Base-by-base conservation (phyloP, 2,888 invertebrate genomes). In the Cheilosia pagana region DNA sequence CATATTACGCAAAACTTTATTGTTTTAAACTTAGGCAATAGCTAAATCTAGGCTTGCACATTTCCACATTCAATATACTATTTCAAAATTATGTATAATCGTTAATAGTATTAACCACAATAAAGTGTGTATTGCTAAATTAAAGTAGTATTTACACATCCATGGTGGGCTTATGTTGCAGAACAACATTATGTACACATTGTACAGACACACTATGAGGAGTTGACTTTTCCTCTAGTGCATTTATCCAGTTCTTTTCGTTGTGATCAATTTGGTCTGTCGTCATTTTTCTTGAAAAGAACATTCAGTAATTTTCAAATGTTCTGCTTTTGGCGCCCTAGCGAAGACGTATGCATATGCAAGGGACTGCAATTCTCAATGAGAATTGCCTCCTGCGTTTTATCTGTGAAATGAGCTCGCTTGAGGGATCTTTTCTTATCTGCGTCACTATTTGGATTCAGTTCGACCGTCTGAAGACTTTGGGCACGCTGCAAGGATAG, bases 401-500 rank as follows among this genome's bases (percentile, higher is more conserved):
- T 89, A 16, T 88, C 88, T 68, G 90, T 89, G 35, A 90, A 90
- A 60, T 92, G 91, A 1, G 91, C 87, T 6, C 92, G 89, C 78
- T 92, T 92, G 78, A 91, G 88, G 35, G 91, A 90, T 23, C 92
- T 89, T 78, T 92, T 92, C 12, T 90, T 90, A n/a, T 92, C 92
- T 14, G 87, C 86, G 31, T 90, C 90, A n/a, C 86, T 72, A 82
- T 87, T 88, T 1, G 89, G 88, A 82, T 88, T 88, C 45, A 91
- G 83, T 78, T 92, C 91, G 7, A 96, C 94, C 0, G 96, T 96
- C 89, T 96, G 96, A 60, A 96, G 93, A 90, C 96, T 97, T 85
- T 96, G 95, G 0, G 97, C 96, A 88, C 96, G 94, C 89, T 97
- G 97, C 62, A 97, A 92, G 0, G 97, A 97, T 48, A 97, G 92